phyloP scores from a whole-genome alignment of 2,113 vertebrate genomes.

The Paedocypris sp. region DNA sequence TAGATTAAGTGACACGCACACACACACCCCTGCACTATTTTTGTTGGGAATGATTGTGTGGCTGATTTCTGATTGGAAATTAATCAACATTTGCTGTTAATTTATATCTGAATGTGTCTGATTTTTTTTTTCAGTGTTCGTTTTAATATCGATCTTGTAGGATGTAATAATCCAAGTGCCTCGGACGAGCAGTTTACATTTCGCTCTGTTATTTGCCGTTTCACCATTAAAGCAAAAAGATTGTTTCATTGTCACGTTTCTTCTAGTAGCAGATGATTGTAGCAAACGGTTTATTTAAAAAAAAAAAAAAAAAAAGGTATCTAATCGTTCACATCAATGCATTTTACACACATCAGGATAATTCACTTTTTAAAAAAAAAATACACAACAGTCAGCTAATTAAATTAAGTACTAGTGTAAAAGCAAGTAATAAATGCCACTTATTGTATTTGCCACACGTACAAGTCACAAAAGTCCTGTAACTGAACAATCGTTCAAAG shows the following conservation, averaged over 20 bases:
- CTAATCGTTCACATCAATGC: slow-evolving; percentile 13
- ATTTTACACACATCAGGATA: slow-evolving; percentile 14
- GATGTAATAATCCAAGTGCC: background rate
- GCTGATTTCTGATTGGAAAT: too few species aligned
- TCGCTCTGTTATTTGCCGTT: slow-evolving; percentile 10
- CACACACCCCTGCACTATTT: too few species aligned
- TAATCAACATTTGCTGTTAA: too few species aligned
- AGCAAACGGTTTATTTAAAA: background rate
- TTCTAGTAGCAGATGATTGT: background rate
- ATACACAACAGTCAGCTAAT: slow-evolving; percentile 22
- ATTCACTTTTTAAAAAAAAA: slow-evolving; percentile 17
- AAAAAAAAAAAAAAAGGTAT: background rate
- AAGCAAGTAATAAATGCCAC: slow-evolving; percentile 25
- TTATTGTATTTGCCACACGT: slow-evolving; percentile 18
- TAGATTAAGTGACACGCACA: too few species aligned
- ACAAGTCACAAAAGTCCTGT: slow-evolving; percentile 4
- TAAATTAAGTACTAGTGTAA: slow-evolving; percentile 11
- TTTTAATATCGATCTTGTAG: background rate
- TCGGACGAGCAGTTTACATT: background rate
- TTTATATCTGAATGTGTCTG: too few species aligned
- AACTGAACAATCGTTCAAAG: background rate
- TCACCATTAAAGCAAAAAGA: slow-evolving; percentile 2
- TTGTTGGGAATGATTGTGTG: too few species aligned
- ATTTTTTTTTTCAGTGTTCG: background rate
- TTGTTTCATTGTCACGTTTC: background rate